Conservation (phyloP, 1,140 invertebrate genomes). For the Doryteuthis pealeii region DNA sequence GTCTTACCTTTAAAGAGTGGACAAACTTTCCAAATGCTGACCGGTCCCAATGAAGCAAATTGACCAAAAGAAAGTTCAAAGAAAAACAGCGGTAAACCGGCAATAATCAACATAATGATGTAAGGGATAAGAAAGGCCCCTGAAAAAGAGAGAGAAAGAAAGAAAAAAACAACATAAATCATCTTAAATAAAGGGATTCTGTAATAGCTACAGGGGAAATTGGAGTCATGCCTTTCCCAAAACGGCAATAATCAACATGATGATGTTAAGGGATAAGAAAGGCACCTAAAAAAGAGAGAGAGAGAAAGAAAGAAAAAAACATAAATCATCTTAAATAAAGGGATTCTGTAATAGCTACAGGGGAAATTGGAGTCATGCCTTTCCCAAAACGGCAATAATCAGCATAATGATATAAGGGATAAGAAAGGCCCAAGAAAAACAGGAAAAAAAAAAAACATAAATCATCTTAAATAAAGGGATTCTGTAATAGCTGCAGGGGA, state of each 20-base stretch:
- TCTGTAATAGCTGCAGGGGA: too few relatives aligned
- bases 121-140: constrained; percentile 66
- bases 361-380: too few relatives aligned
- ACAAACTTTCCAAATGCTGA: constrained; percentile 56
- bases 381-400: constrained; percentile 63
- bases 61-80: constrained; percentile 60
- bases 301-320: not conserved
- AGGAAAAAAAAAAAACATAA: not conserved
- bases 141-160: constrained; percentile 30
- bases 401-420: constrained; percentile 66
- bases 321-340: too few relatives aligned
- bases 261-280: constrained; percentile 65
- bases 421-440: constrained; percentile 62
- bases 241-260: constrained; percentile 65
- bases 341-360: too few relatives aligned
- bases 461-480: too few relatives aligned
- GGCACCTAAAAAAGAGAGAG: constrained; percentile 57
- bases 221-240: too few relatives aligned
- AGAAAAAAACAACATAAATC: not conserved
- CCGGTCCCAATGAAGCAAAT: constrained; percentile 57
- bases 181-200: too few relatives aligned
- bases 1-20: constrained; percentile 59
- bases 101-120: constrained; percentile 64
- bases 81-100: constrained; percentile 63
- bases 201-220: too few relatives aligned